Base-by-base conservation (phyloP, 2,888 invertebrate genomes). In the Caenorhabditis imperialis region DNA sequence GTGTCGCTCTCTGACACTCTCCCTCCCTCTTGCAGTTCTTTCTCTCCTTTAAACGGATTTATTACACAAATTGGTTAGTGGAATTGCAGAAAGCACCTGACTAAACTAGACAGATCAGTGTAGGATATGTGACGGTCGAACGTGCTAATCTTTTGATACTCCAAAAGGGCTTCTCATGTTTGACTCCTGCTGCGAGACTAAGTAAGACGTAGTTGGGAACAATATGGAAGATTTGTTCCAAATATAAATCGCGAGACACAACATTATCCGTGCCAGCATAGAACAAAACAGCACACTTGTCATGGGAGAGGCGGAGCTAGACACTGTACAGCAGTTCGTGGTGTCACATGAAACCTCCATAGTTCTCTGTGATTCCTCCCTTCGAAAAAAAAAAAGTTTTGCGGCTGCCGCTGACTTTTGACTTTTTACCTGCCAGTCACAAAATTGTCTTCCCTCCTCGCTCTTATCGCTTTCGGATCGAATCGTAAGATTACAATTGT, bases 391-490 rank as follows among this genome's bases (percentile, higher is more conserved):
- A n/a, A n/a, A n/a, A n/a, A n/a, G n/a, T n/a, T n/a, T n/a, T n/a
- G n/a, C n/a, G n/a, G n/a, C n/a, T n/a, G n/a, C n/a, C 48, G 47
- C 38, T 16, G 25, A 23, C 16, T 33, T 48, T 42, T 25, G 33
- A 50, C 40, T 45, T 50, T 50, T 18, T 20, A n/a, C 14, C 30
- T 4, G 14, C 33, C 16, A 2, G 47, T n/a, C 30, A 33, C 30
- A 50, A 50, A 50, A 22, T 10, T 35, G n/a, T n/a, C n/a, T n/a
- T 50, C 33, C 25, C 54, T 37, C 53, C 53, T 53, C 18, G n/a
- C n/a, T 45, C 30, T 30, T 42, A 35, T 22, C 45, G 44, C 45
- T 53, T 50, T 55, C 67, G 57, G 67, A 67, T 67, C 57, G n/a
- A 58, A 58, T 58, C 51, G 42, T 33, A 23, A 50, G 47, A 48